Evolutionary conservation across 2,888 invertebrate genomes (phyloP), one percentile per base, ranked within the genome.

Genomic region (Phaedon cochleariae): DNA sequence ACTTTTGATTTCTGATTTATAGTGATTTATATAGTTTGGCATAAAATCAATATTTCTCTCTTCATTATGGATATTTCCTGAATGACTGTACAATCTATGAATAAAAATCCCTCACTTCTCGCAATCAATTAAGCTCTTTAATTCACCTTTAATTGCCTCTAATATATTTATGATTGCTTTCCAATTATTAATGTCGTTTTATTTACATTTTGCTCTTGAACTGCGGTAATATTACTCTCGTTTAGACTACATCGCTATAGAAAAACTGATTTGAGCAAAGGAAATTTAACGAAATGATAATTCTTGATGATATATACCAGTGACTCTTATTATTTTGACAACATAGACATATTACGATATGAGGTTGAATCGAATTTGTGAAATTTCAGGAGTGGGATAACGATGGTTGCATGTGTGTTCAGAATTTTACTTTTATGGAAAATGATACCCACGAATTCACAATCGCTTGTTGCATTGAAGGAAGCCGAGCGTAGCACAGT

Each of bases 81-180:
- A 41, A 41, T 41, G 41, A 41, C 41, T 5, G 26, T 41, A 41
- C 15, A 41, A 1, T 41, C 12, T 41, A n/a, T 41, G 41, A 41
- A n/a, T 15, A 41, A 41, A 41, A 41, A 34, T 34, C 34, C 12
- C n/a, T 26, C 26, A 3, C 26, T 26, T 26, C 26, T 3, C 15
- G 12, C 41, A 41, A 41, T 41, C 22, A 59, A 29, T 60, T 64
- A 59, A 65, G 59, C 54, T 55, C 55, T 41, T 59, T 68, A 62
- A 71, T 71, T 62, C 51, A 48, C 54, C 62, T 69, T 65, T 65
- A 71, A 71, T 69, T 67, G 62, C 58, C 52, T 54, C 46, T 71
- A 69, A 69, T 71, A 66, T 52, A 59, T 60, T 67, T 69, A 67
- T 67, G 64, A 69, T 67, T 71, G 65, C 59, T 62, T 59, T 65